Conservation (phyloP, 1,140 invertebrate genomes). For the Sycophaga agraensis region DNA sequence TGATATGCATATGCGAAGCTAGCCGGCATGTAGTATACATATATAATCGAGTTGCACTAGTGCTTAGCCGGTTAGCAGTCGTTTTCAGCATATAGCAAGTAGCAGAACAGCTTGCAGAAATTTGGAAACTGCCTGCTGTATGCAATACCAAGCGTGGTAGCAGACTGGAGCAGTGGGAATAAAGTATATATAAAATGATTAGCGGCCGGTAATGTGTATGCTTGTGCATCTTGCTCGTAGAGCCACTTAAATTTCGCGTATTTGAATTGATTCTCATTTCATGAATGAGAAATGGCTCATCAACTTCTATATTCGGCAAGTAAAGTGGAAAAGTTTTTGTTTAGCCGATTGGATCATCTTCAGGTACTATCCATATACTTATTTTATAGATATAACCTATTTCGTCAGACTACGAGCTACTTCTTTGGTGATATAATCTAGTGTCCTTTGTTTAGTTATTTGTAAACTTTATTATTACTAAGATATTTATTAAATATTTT, state of each 20-base stretch:
- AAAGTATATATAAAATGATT: no score
- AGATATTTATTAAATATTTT: slow-evolving; percentile 6
- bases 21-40: no score
- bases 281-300: slow-evolving; percentile 47
- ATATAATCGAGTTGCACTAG: no score
- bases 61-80: no score
- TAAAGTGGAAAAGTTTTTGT: slow-evolving; percentile 47
- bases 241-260: slow-evolving; percentile 14
- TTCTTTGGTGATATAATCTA: slow-evolving; percentile 22
- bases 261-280: slow-evolving; percentile 22
- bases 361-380: slow-evolving; percentile 38
- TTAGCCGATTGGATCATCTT: slow-evolving; percentile 44
- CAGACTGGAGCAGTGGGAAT: no score
- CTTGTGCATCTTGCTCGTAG: neutral
- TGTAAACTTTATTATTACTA: slow-evolving; percentile 10
- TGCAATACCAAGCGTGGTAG: no score
- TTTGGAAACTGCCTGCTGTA: no score
- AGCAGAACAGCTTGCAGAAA: no score
- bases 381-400: slow-evolving; percentile 42
- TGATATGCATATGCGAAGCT: no score
- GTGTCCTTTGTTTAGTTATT: neutral
- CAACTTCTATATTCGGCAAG: slow-evolving; percentile 46
- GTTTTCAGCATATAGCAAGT: no score
- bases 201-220: slow-evolving; percentile 29
- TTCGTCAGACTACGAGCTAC: slow-evolving; percentile 34